Evolutionary conservation across 2,888 invertebrate genomes (phyloP).

Genomic region (Pheosia tremula): DNA sequence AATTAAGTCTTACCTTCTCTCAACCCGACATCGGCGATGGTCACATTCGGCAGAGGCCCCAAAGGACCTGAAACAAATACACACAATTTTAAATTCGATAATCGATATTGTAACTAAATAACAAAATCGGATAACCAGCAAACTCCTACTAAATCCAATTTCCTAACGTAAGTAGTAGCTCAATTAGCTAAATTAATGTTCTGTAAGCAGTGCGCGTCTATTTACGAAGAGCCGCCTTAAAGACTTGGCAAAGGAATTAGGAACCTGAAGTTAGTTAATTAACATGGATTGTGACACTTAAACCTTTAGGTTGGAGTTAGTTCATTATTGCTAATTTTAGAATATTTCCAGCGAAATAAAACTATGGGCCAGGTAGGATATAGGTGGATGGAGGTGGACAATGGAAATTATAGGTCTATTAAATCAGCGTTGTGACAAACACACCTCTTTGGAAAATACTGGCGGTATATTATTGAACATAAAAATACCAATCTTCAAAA

Average conservation of each 20-base stretch:
- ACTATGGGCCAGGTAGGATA: too few relatives aligned
- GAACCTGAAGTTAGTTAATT: conserved; percentile 27
- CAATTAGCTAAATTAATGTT: conserved; percentile 29
- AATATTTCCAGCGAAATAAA: not conserved
- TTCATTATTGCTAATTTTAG: not conserved
- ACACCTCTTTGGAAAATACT: too few relatives aligned
- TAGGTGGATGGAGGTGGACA: too few relatives aligned
- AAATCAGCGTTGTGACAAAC: too few relatives aligned
- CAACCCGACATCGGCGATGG: conserved; percentile 62
- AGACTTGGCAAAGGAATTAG: conserved; percentile 26
- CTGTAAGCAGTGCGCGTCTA: conserved; percentile 14
- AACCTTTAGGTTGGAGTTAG: not conserved
- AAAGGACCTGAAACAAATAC: conserved; percentile 67
- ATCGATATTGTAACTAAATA: too few relatives aligned
- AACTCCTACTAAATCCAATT: conserved; percentile 25
- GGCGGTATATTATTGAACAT: too few relatives aligned
- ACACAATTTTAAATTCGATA: conserved; percentile 15
- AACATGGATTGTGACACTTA: conserved; percentile 20
- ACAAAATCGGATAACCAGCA: too few relatives aligned
- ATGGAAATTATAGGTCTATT: too few relatives aligned
- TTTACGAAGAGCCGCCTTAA: conserved; percentile 19
- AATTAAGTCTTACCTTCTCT: conserved; percentile 65
- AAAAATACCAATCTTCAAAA: not conserved
- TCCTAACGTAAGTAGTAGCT: conserved; percentile 25
- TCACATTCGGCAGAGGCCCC: conserved; percentile 69